Evolutionary conservation across 2,888 invertebrate species (phyloP).

Genomic region (Sisyra nigra): DNA sequence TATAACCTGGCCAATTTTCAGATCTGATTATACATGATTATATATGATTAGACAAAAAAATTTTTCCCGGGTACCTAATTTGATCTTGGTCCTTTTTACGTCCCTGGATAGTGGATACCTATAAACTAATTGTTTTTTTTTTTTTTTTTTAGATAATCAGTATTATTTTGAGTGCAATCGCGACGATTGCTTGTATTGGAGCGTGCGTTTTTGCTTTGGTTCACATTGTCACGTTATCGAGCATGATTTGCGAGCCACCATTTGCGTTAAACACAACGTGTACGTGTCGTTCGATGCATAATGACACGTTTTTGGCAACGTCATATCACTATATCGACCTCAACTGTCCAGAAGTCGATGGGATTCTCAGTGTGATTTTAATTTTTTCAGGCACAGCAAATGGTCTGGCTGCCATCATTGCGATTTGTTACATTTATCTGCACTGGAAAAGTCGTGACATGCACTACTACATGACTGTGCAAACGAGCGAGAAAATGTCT

Average conservation of each 20-base stretch:
- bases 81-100: too few relatives aligned
- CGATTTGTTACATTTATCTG: constrained; percentile 27
- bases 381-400: constrained; percentile 26
- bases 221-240: constrained; percentile 24
- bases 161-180: constrained; percentile 23
- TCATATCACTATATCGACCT: constrained; percentile 28
- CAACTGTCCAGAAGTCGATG: constrained; percentile 27
- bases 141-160: constrained; percentile 24
- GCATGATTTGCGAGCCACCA: constrained; percentile 25
- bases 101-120: too few relatives aligned
- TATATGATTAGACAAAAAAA: too few relatives aligned
- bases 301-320: constrained; percentile 11
- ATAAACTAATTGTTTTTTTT: too few relatives aligned
- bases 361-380: constrained; percentile 24
- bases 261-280: constrained; percentile 25
- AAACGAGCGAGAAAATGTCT: constrained; percentile 18
- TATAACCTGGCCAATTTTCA: too few relatives aligned
- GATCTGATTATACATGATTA: too few relatives aligned
- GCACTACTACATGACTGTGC: constrained; percentile 24
- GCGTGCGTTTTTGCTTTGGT: constrained; percentile 25
- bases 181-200: constrained; percentile 23
- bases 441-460: constrained; percentile 28
- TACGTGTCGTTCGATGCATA: constrained; percentile 20
- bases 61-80: too few relatives aligned
- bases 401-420: constrained; percentile 23